phyloP scores from a whole-genome alignment of 2,113 vertebrate genomes.

The Oryzias celebensis region DNA sequence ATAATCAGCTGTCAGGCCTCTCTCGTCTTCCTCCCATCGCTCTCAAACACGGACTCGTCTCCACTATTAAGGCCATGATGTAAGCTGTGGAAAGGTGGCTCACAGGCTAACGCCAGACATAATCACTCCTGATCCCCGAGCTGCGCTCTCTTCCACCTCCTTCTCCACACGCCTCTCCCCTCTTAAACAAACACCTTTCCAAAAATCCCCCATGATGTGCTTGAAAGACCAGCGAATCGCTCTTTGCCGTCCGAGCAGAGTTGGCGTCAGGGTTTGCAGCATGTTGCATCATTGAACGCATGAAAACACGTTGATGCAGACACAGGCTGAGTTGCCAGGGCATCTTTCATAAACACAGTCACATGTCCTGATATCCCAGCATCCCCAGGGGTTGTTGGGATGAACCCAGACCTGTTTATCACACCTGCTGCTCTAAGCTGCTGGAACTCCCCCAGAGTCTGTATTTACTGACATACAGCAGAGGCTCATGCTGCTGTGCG shows the following conservation, averaged over 20 bases:
- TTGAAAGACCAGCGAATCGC: slow-evolving; percentile 32
- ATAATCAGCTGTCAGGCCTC: too few relatives aligned
- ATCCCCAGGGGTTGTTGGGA: slow-evolving; percentile 20
- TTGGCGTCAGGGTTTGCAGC: slow-evolving; percentile 67
- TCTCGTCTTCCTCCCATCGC: too few relatives aligned
- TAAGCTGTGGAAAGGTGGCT: slow-evolving; percentile 52
- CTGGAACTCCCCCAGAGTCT: background rate
- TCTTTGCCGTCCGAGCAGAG: slow-evolving; percentile 20
- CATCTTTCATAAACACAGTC: slow-evolving; percentile 21
- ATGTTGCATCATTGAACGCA: slow-evolving; percentile 67
- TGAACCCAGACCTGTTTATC: slow-evolving; percentile 17
- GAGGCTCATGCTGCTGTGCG: too few relatives aligned
- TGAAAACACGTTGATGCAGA: slow-evolving; percentile 22
- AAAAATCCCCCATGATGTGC: slow-evolving; percentile 45
- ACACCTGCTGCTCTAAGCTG: slow-evolving; percentile 31
- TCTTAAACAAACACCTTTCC: slow-evolving; percentile 27
- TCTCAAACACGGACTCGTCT: slow-evolving; percentile 3
- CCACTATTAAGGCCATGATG: slow-evolving; percentile 54
- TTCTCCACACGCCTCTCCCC: background rate
- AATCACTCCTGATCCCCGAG: slow-evolving; percentile 54
- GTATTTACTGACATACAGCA: background rate
- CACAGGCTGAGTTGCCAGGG: slow-evolving; percentile 7
- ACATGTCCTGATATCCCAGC: slow-evolving; percentile 25
- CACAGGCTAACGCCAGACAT: slow-evolving; percentile 35
- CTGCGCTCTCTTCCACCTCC: slow-evolving; percentile 8